A percentile compares a stretch with the other conserved stretches of the same genome.
Conservation (phyloP, 2,888 invertebrate genomes). For the Ethmia dodecea region DNA sequence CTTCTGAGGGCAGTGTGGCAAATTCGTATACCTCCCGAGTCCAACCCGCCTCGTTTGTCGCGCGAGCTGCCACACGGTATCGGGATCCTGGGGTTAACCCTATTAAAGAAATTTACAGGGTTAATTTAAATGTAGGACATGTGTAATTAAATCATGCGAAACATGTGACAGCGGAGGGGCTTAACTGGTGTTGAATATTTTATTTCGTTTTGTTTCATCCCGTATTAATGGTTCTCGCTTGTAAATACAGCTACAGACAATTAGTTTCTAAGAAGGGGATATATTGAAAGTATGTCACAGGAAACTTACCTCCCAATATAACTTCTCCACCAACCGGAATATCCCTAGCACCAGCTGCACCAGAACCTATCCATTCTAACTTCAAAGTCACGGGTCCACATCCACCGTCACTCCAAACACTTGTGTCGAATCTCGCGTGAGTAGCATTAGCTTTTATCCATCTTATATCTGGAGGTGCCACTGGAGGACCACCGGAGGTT, state of each 20-base stretch:
- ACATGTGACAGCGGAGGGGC: no score
- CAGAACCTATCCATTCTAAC: conserved; percentile 81
- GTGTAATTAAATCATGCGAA: no score
- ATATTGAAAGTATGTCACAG: no score
- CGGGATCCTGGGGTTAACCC: conserved; percentile 76
- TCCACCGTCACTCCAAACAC: conserved; percentile 90
- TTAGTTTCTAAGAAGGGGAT: no score
- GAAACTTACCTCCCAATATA: conserved; percentile 55
- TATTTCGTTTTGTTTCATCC: no score
- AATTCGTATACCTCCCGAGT: conserved; percentile 79
- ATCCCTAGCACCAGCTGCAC: conserved; percentile 61
- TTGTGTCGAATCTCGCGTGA: conserved; percentile 86
- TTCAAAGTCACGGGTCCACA: conserved; percentile 90
- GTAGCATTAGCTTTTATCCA: conserved; percentile 89
- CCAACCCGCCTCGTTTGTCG: conserved; percentile 80
- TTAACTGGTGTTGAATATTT: no score
- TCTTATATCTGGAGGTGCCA: conserved; percentile 83
- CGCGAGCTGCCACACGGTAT: conserved; percentile 79
- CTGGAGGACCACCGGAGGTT: conserved; percentile 84
- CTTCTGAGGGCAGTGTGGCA: conserved; percentile 74
- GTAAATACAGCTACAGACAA: no score
- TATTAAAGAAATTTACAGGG: no score
- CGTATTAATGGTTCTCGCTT: no score
- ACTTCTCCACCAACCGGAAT: conserved; percentile 67
- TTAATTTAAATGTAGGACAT: no score